Base-by-base conservation (phyloP, 2,797 vertebrate genomes). In the Sebastes trivittatus region DNA sequence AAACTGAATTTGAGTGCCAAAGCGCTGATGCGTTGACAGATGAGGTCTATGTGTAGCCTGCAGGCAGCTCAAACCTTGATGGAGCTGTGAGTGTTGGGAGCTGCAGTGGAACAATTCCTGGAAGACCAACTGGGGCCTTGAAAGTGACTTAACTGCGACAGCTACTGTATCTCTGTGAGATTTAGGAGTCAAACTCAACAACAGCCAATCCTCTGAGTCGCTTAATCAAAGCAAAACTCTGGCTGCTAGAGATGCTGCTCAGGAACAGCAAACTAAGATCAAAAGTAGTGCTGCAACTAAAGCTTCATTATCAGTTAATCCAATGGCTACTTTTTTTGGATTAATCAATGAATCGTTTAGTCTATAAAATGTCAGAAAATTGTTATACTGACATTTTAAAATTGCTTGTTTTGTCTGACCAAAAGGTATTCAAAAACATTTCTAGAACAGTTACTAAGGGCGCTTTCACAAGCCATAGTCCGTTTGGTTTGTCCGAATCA, bases 21-120 rank as follows among this genome's bases (percentile, higher is more conserved):
- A 68, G 75, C 38, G 18, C 23, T 14, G 85, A 89, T 78, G 86
- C 11, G 62, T 38, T 88, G 90, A 90, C 86, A 90, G 83, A 84
- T 59, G 87, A 87, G 81, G 77, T 63, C 84, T 89, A 52, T 13
- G 22, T 49, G 59, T 68, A 67, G 88, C 87, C 80, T 81, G 80
- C 66, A 81, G 84, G 83, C 71, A 32, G 74, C 75, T 76, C 69
- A 74, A 84, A 77, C 81, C 80, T 80, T 78, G 80, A 77, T 80
- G 80, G 23, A 69, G 36, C 55, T 29, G 70, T 25, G 67, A 78
- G 73, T 81, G 61, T 81, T 86, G 59, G 76, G 74, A 73, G 75
- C 75, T 73, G 69, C 80, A 78, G 84, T 61, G 56, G 72, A 88
- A 77, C 29, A 52, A 77, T 83, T 83, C 75, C 87, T 90, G 69